phyloP scores from a whole-genome alignment of 2,888 invertebrate genomes.

The Subacronicta megacephala region DNA sequence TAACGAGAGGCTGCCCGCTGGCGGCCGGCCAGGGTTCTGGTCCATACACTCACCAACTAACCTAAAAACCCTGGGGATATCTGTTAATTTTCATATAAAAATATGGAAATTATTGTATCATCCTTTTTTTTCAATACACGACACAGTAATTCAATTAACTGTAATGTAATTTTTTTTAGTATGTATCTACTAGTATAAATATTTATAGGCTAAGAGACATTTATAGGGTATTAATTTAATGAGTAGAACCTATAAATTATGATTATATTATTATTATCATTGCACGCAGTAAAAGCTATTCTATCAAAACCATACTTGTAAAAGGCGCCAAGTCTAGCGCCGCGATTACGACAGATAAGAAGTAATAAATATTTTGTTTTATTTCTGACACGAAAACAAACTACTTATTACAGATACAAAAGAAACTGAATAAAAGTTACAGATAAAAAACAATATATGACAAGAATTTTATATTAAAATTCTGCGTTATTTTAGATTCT shows the following conservation, averaged over 20 bases:
- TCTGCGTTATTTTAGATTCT: too few species aligned
- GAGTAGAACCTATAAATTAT: slow-evolving; percentile 9
- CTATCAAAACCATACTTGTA: too few species aligned
- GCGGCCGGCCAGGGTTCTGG: slow-evolving; percentile 30
- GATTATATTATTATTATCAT: not conserved
- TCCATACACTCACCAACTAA: slow-evolving; percentile 72
- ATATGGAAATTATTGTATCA: slow-evolving; percentile 55
- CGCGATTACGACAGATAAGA: too few species aligned
- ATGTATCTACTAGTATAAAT: slow-evolving; percentile 26
- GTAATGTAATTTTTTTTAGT: slow-evolving; percentile 29
- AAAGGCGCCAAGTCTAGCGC: too few species aligned
- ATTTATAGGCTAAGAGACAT: slow-evolving; percentile 16
- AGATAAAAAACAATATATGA: too few species aligned
- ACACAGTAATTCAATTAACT: slow-evolving; percentile 54
- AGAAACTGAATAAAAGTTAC: too few species aligned
- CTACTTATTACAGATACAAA: too few species aligned
- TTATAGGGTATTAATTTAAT: slow-evolving; percentile 24
- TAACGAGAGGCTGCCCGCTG: slow-evolving; percentile 61
- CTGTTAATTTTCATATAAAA: slow-evolving; percentile 63
- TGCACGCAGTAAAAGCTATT: slow-evolving; percentile 11
- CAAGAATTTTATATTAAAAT: too few species aligned
- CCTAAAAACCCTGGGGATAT: slow-evolving; percentile 74
- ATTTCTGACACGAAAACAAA: too few species aligned
- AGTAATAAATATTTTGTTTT: too few species aligned
- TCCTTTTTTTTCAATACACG: slow-evolving; percentile 52